These are phyloP conservation scores for Mechanitis messenoides DNA, from an alignment of 2,888 invertebrate species.

Conservation along the genomic window DNA sequence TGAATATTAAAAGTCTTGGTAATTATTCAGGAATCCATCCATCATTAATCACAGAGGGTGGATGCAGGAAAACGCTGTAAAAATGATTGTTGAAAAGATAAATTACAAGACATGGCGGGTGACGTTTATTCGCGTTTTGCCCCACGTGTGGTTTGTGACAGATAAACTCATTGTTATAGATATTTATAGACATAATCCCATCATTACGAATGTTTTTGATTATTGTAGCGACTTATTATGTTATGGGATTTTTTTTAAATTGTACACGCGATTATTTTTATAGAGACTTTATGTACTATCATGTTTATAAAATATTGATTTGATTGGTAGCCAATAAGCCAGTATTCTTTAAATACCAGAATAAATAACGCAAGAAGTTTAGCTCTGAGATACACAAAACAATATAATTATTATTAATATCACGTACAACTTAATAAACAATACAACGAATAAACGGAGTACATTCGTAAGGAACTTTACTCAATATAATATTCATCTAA, in stretches of 20 bases:
- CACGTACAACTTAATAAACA: not conserved
- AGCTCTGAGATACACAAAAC: not conserved
- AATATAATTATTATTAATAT: not conserved
- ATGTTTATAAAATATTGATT: no score
- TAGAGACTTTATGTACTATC: no score
- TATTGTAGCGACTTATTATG: slow-evolving; percentile 10
- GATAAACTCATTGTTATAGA: slow-evolving; percentile 48
- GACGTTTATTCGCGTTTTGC: slow-evolving; percentile 59
- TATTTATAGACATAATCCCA: slow-evolving; percentile 43
- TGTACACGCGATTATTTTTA: not conserved
- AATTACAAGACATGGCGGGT: slow-evolving; percentile 67
- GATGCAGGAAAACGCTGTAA: slow-evolving; percentile 67
- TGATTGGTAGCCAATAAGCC: no score
- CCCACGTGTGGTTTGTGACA: slow-evolving; percentile 46
- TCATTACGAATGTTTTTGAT: slow-evolving; percentile 26
- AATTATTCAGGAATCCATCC: slow-evolving; percentile 78
- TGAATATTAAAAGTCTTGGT: slow-evolving; percentile 77
- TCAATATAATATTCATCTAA: slow-evolving; percentile 49
- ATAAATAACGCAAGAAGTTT: no score
- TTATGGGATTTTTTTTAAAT: slow-evolving; percentile 7
- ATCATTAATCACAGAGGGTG: slow-evolving; percentile 75
- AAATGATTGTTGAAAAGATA: slow-evolving; percentile 75
- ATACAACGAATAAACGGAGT: slow-evolving; percentile 1
- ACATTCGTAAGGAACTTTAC: slow-evolving; percentile 6
- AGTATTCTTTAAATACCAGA: no score